Evolutionary conservation across 2,797 vertebrate species (phyloP), one percentile per base, ranked within the genome.

Genomic region (Tokudaia muenninki): DNA sequence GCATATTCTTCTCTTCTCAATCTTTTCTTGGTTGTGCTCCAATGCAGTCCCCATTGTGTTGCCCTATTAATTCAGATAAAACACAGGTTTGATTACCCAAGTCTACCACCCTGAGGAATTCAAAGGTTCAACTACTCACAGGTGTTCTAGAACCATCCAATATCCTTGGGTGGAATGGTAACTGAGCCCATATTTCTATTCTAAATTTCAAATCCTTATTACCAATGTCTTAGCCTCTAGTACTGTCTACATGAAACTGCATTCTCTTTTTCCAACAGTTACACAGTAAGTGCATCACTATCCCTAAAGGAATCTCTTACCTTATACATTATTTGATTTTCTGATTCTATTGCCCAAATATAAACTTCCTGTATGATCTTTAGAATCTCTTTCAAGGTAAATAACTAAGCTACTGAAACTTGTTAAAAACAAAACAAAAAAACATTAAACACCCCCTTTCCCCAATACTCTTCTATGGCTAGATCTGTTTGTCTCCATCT

Each of bases 31-130:
- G 50, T 41, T 96, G 82, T 26, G 3, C 37, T 50, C 17, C 31
- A 94, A 47, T 65, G 17, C 84, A 90, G 72, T 63, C 34, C 13
- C 29, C 61, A 67, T 29, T n/a, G n/a, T 89, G n/a, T 6, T 88
- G n/a, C 2, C 34, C 61, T 94, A 50, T 93, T 90, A 94, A 81
- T 59, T 94, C 83, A 50, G 87, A 78, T 90, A 88, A 87, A 96
- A 29, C 29, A 82, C 19, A 52, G 13, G 16, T 84, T 92, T 70
- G 74, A 91, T 82, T 83, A 87, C 82, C 9, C 83, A 96, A 81
- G 3, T 91, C 55, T 2, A 14, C 80, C 78, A 26, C 47, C 83
- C 17, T 74, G 41, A 87, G 82, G 72, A 79, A 47, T 26, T 78
- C 57, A 90, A 29, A 44, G 16, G 72, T 61, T 95, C 22, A 89